These are phyloP conservation scores for Hypanus sabinus DNA, from an alignment of 2,113 vertebrate species.

Conservation along the genomic window DNA sequence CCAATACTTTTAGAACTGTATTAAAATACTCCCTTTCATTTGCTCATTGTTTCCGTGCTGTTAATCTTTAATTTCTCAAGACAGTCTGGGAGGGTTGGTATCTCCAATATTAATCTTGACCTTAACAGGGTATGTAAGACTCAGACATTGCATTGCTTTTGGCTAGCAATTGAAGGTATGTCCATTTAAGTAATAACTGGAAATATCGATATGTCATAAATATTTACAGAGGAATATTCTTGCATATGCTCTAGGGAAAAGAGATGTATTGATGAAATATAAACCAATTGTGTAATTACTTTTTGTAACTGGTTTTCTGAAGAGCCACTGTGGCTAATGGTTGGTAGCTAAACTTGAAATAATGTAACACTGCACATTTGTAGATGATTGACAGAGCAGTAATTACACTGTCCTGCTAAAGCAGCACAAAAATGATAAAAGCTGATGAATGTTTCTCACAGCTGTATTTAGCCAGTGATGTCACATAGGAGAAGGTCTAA, in stretches of 20 bases:
- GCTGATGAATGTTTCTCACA: neutral
- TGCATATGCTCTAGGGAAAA: neutral
- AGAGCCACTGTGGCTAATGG: conserved; percentile 12
- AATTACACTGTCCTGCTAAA: conserved; percentile 18
- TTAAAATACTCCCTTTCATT: neutral
- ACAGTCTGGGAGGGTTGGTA: neutral
- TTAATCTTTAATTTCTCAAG: neutral
- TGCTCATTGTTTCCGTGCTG: neutral
- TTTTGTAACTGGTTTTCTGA: conserved; percentile 31
- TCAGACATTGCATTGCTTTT: neutral
- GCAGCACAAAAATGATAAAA: neutral
- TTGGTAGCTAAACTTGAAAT: neutral
- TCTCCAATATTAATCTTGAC: neutral
- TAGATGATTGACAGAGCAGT: conserved; percentile 6
- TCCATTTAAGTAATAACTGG: neutral
- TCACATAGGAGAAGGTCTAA: neutral
- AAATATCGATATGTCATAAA: neutral
- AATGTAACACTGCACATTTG: conserved; percentile 11
- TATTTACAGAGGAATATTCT: neutral
- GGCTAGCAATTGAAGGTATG: neutral
- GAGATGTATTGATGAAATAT: neutral
- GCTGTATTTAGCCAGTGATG: conserved; percentile 7
- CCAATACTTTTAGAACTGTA: too few relatives aligned
- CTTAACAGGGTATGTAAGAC: neutral
- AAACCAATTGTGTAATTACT: neutral